Percentiles rank a stretch among this genome's conserved stretches.
phyloP scores from a whole-genome alignment of 2,113 vertebrate genomes.

The Raja brachyura region DNA sequence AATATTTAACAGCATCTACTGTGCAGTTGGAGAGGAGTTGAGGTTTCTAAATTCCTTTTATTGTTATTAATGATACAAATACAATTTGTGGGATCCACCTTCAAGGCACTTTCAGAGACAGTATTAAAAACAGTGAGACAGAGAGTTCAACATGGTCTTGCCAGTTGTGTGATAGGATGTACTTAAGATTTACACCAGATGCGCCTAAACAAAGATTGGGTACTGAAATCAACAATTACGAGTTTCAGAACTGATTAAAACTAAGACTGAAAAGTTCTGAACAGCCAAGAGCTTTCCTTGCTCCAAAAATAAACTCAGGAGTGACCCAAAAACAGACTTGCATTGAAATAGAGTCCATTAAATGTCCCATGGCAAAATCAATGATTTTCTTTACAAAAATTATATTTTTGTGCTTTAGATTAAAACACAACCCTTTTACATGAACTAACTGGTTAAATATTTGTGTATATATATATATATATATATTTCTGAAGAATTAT shows the following conservation, averaged over 20 bases:
- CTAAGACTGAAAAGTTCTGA: background rate
- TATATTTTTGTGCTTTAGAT: background rate
- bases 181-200: background rate
- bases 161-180: background rate
- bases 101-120: background rate
- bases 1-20: background rate
- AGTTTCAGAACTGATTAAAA: background rate
- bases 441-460: too few species aligned
- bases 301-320: background rate
- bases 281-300: background rate
- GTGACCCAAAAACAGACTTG: background rate
- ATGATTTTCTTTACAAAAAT: background rate
- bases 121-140: background rate
- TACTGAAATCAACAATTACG: background rate
- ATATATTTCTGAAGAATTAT: too few species aligned
- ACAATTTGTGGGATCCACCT: background rate
- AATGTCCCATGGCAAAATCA: background rate
- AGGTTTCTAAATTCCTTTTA: background rate
- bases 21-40: background rate
- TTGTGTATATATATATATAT: too few species aligned
- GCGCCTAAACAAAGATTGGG: background rate
- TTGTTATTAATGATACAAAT: background rate
- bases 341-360: background rate
- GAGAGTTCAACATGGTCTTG: background rate
- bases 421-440: too few species aligned